These are phyloP conservation scores for Sardina pilchardus DNA, from an alignment of 2,113 vertebrate genomes.

Conservation along the genomic window DNA sequence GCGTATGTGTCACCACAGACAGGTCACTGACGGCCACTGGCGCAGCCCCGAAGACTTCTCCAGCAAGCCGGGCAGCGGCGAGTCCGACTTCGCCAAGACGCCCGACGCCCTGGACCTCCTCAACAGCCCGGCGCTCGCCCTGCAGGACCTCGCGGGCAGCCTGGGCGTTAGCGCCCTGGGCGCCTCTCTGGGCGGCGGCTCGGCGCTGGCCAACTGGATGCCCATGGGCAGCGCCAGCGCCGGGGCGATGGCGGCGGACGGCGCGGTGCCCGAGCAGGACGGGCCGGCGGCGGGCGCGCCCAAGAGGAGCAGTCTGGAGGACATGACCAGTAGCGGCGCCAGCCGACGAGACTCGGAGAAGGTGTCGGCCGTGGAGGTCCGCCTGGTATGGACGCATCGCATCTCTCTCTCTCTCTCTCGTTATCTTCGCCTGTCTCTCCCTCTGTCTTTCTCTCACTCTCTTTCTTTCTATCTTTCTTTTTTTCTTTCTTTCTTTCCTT, in stretches of 20 bases:
- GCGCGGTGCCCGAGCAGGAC: slow-evolving; percentile 65
- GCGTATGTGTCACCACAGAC: slow-evolving; percentile 71
- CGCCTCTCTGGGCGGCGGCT: slow-evolving; percentile 40
- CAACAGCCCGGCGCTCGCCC: slow-evolving; percentile 82
- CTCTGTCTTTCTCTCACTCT: background rate
- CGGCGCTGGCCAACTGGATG: slow-evolving; percentile 68
- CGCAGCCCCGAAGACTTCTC: slow-evolving; percentile 76
- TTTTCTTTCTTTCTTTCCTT: background rate
- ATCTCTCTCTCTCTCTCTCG: slow-evolving; percentile 1
- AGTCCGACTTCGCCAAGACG: slow-evolving; percentile 74
- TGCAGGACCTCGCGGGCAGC: slow-evolving; percentile 72
- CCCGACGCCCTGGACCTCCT: slow-evolving; percentile 82
- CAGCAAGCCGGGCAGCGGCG: slow-evolving; percentile 76
- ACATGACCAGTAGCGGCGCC: slow-evolving; percentile 80
- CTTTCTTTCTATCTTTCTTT: no score
- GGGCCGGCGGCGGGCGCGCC: slow-evolving; percentile 65
- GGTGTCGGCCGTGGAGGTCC: slow-evolving; percentile 87
- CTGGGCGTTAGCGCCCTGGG: slow-evolving; percentile 38
- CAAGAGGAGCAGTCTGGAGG: slow-evolving; percentile 75
- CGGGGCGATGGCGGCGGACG: slow-evolving; percentile 50
- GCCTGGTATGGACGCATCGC: slow-evolving; percentile 64
- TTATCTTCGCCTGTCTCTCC: background rate
- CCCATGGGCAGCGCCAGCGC: slow-evolving; percentile 63
- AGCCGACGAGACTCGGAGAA: slow-evolving; percentile 83
- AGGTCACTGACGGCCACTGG: slow-evolving; percentile 85